Evolutionary conservation across 2,113 vertebrate species (phyloP), one percentile per base, ranked within the genome.

Genomic region (Amia ocellicauda): DNA sequence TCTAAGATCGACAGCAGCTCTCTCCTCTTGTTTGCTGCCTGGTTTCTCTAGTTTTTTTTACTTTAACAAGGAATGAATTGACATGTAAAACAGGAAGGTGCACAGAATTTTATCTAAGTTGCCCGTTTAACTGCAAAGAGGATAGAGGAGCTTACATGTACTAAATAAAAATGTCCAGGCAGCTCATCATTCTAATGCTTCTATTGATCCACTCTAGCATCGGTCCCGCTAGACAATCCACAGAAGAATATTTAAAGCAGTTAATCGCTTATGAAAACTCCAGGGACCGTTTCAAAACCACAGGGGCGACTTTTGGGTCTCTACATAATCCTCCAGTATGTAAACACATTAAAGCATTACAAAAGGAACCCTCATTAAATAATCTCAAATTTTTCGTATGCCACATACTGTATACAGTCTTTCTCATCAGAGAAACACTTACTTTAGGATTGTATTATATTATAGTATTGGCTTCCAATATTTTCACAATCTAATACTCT

Each of bases 191-290:
- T 60, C 60, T 78, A 79, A 76, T 60, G 60, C 77, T 68, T 42
- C 51, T 81, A 88, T 86, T 78, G 85, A 88, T 87, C 78, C 72
- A 67, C 60, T 59, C 69, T 66, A 63, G 70, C 66, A 54, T 47
- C 43, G 67, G 63, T 77, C 72, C 69, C 74, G 62, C 60, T 56
- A 68, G 72, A 83, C 69, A 63, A 64, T 72, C 68, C 56, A 53
- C 63, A 62, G 75, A 79, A 73, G 73, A 73, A 75, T 76, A 77
- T 74, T 79, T 69, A 74, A 80, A 81, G 80, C 63, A 80, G 77
- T 73, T 85, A 83, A 87, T 86, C 78, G 78, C 73, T 82, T 71
- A 79, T 78, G 67, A 59, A 70, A 76, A 72, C 85, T 78, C 78
- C 68, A 64, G 83, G 82, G 80, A 89, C 69, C 73, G 40, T 71